Evolutionary conservation across 2,113 vertebrate species (phyloP).

Genomic region (Dasyornis broadbenti): DNA sequence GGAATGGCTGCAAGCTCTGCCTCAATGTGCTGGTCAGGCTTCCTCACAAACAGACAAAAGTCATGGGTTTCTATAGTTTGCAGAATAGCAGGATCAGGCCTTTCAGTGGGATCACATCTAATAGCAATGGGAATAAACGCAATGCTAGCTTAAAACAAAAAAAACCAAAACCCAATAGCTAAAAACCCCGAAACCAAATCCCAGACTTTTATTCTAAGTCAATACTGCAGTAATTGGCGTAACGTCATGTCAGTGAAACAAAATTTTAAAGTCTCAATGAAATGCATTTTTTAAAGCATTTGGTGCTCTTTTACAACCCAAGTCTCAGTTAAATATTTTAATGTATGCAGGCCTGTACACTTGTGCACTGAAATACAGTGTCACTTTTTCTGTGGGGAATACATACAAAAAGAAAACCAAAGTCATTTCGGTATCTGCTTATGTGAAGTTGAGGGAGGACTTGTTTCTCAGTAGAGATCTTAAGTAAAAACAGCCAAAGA

Average conservation of each 20-base stretch:
- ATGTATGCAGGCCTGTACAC: accelerated
- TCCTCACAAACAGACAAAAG: conserved; percentile 71
- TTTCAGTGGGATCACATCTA: neutral
- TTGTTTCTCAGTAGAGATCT: neutral
- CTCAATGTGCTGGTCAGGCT: conserved; percentile 50
- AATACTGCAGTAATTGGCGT: neutral
- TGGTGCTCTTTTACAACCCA: neutral
- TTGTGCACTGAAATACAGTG: neutral
- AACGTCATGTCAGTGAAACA: neutral
- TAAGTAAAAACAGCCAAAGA: neutral
- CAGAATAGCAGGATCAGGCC: neutral
- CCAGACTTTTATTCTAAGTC: neutral
- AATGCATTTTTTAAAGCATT: accelerated
- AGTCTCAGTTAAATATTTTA: neutral
- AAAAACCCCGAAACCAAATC: neutral
- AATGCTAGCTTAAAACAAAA: neutral
- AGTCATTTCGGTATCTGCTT: neutral
- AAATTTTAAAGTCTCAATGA: neutral
- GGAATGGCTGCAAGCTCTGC: conserved; percentile 62
- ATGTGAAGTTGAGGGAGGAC: neutral
- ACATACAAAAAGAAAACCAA: accelerated
- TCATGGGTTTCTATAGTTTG: conserved; percentile 28
- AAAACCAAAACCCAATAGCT: accelerated
- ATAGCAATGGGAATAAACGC: neutral
- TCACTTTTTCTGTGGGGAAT: neutral